Conservation (phyloP, 2,888 invertebrate species). For the Anthophora plumipes region DNA sequence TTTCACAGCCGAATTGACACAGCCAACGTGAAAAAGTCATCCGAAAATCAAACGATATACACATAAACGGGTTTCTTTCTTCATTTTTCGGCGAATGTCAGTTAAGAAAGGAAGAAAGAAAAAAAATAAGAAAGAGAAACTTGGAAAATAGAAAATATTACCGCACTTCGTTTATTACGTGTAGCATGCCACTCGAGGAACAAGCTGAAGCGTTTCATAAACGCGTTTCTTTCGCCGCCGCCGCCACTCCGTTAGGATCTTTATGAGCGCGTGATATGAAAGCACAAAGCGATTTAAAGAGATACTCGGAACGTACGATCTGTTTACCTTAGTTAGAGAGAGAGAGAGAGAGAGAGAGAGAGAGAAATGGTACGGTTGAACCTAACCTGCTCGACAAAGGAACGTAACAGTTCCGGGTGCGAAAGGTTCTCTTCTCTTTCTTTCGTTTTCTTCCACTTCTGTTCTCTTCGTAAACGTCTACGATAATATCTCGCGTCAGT, state of each 20-base stretch:
- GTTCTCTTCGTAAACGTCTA: neutral
- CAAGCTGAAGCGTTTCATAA: slow-evolving; percentile 21
- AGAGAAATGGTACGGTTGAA: neutral
- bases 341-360: too few relatives aligned
- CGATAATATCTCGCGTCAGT: slow-evolving; percentile 3
- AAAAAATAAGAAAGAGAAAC: too few relatives aligned
- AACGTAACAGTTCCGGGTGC: neutral
- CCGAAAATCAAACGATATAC: too few relatives aligned
- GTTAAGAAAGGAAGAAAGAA: slow-evolving; percentile 45
- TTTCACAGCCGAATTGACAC: slow-evolving; percentile 8
- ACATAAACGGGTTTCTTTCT: slow-evolving; percentile 18
- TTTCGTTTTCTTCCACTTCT: neutral
- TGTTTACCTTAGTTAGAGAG: too few relatives aligned
- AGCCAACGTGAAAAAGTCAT: too few relatives aligned
- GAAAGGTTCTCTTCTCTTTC: slow-evolving; percentile 6
- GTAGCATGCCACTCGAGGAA: slow-evolving; percentile 2
- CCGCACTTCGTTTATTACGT: slow-evolving; percentile 21
- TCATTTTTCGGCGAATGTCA: slow-evolving; percentile 34
- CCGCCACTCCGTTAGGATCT: slow-evolving; percentile 27
- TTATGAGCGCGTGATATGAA: slow-evolving; percentile 22
- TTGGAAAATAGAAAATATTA: slow-evolving; percentile 62
- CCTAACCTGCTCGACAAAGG: slow-evolving; percentile 14
- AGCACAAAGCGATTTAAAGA: slow-evolving; percentile 37
- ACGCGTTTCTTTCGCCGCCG: slow-evolving; percentile 12
- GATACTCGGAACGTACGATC: slow-evolving; percentile 33